A percentile compares a stretch with the other conserved stretches of the same genome.
These are phyloP conservation scores for Rhagonycha fulva DNA, from an alignment of 2,888 invertebrate genomes.

Conservation along the genomic window DNA sequence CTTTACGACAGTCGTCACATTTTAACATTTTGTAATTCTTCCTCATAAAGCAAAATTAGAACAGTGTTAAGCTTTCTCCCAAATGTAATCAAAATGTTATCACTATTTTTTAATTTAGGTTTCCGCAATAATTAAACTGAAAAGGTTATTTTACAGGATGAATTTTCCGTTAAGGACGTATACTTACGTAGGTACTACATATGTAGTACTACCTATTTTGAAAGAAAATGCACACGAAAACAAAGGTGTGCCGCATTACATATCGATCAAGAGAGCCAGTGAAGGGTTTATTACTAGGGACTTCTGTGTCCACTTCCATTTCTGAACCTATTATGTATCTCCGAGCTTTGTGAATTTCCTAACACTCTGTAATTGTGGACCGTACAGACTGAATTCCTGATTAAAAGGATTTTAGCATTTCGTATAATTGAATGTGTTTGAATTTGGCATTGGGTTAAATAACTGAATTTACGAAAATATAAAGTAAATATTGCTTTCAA, in stretches of 20 bases:
- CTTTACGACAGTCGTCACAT: not conserved
- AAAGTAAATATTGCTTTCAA: conserved; percentile 24
- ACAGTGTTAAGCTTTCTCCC: not conserved
- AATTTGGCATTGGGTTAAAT: conserved; percentile 37
- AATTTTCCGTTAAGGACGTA: not conserved
- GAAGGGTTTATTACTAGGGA: conserved; percentile 22
- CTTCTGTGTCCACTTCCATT: conserved; percentile 30
- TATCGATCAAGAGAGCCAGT: conserved; percentile 22
- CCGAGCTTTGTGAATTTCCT: conserved; percentile 40
- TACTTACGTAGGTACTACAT: not conserved
- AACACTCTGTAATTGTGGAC: conserved; percentile 41
- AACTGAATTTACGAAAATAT: conserved; percentile 35
- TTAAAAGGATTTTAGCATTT: conserved; percentile 46
- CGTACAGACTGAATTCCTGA: conserved; percentile 41
- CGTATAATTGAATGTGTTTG: conserved; percentile 43
- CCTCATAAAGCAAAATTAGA: not conserved
- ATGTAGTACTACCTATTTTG: not conserved
- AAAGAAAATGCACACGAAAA: conserved; percentile 12
- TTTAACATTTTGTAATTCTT: not conserved
- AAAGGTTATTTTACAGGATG: not conserved
- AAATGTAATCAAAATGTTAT: not conserved
- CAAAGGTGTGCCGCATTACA: conserved; percentile 25
- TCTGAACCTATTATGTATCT: conserved; percentile 29
- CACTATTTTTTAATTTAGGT: not conserved
- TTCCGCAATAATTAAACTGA: not conserved